Evolutionary conservation across 2,888 invertebrate genomes (phyloP), one percentile per base, ranked within the genome.

Genomic region (Nemapogon koenigi): DNA sequence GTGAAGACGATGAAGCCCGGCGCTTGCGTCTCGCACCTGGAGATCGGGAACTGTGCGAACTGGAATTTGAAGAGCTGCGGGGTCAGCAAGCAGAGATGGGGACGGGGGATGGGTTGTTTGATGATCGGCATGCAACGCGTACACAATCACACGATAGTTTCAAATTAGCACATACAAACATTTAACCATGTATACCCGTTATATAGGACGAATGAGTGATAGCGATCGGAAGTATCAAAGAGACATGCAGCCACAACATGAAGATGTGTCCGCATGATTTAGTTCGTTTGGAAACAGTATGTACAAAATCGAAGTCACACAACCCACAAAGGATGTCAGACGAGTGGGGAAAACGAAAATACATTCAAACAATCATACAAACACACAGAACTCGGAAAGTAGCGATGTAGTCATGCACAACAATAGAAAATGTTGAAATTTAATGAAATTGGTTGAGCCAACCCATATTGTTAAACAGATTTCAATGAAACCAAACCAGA

Each of bases 11-110:
- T n/a, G 75, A 71, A 2, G 69, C 68, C 44, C 69, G 58, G 49
- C 66, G 54, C 59, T 72, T 73, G 59, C 75, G 69, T 35, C 70
- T 52, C 38, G 70, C 59, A 43, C 68, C 63, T 40, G 68, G 65
- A 28, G 73, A 67, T 46, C 69, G 57, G 55, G 75, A 68, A 54
- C 75, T 69, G 57, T 81, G 76, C 48, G 82, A 80, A 50, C 82
- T 81, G 64, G 79, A 82, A 69, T 78, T 67, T 61, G 83, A 83
- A 66, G 81, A 76, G 72, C 76, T 78, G 69, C 56, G 61, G 68
- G 62, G 62, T 75, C 59, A 72, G 55, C 57, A 59, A 64, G 62
- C 59, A n/a, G 57, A 57, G 48, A 56, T 56, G 56, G 57, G 50
- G 53, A 45, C 50, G 16, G 60, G 58, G 22, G 60, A 52, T 41